These are phyloP conservation scores for Trimorus sp. DNA, from an alignment of 2,888 invertebrate genomes.

Conservation along the genomic window DNA sequence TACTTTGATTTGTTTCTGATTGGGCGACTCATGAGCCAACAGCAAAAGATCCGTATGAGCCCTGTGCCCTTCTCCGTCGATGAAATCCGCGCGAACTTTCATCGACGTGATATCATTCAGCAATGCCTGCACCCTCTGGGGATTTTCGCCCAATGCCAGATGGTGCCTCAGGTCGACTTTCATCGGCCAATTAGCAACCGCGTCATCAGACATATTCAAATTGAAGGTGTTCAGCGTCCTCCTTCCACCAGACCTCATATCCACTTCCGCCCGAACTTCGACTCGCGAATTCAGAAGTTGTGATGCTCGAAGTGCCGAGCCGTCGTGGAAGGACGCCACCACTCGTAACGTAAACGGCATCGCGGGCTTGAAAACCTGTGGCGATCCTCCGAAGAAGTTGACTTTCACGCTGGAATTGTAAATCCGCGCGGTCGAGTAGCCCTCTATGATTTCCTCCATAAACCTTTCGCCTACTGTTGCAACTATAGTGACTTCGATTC, in stretches of 20 bases:
- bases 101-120: constrained; percentile 87
- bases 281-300: constrained; percentile 86
- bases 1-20: constrained; percentile 89
- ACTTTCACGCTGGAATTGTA: constrained; percentile 93
- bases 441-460: constrained; percentile 92
- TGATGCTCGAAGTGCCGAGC: constrained; percentile 88
- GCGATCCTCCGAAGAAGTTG: constrained; percentile 92
- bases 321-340: constrained; percentile 95
- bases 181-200: constrained; percentile 91
- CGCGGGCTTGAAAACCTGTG: constrained; percentile 97
- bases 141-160: constrained; percentile 84
- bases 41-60: constrained; percentile 88
- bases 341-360: constrained; percentile 93
- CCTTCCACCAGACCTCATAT: constrained; percentile 85
- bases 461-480: constrained; percentile 95
- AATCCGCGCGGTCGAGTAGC: constrained; percentile 92
- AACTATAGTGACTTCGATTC: constrained; percentile 91
- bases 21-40: constrained; percentile 90
- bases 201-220: constrained; percentile 86
- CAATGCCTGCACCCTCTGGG: constrained; percentile 84
- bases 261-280: constrained; percentile 86
- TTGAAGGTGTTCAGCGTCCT: constrained; percentile 85
- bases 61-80: constrained; percentile 86
- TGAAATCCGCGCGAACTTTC: constrained; percentile 86
- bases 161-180: constrained; percentile 89